phyloP scores from a whole-genome alignment of 2,113 vertebrate genomes.

The Menura novaehollandiae region DNA sequence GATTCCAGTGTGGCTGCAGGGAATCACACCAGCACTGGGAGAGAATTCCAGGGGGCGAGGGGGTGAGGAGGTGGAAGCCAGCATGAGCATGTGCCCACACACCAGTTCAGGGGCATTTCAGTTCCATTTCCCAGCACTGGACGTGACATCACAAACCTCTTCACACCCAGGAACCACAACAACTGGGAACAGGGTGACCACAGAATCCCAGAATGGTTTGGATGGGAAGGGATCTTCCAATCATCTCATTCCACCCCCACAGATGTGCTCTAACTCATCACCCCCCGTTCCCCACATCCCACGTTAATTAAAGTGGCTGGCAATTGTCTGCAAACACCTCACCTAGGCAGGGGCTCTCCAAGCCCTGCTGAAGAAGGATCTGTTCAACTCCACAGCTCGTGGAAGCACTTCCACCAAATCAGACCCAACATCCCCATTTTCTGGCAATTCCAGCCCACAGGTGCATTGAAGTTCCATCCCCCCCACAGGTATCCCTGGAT shows the following conservation, averaged over 20 bases:
- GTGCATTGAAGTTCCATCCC: neutral
- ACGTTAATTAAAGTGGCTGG: neutral
- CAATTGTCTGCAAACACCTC: neutral
- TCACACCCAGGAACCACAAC: accelerated
- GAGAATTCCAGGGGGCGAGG: neutral
- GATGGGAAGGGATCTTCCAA: neutral
- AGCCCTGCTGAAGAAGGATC: neutral
- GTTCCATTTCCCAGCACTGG: neutral
- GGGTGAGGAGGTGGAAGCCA: neutral
- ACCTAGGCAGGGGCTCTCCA: accelerated
- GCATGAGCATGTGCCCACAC: accelerated
- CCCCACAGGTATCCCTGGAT: neutral
- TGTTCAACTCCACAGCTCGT: accelerated
- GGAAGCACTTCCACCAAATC: accelerated
- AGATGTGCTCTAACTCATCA: neutral
- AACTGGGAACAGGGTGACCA: accelerated
- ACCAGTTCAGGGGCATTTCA: accelerated
- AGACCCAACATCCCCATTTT: accelerated
- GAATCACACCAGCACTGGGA: accelerated
- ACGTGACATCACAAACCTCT: neutral
- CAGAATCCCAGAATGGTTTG: neutral
- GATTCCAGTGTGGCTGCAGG: neutral
- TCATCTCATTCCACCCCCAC: neutral
- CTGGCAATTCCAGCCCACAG: accelerated
- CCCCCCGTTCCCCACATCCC: neutral